Conservation (phyloP, 2,888 invertebrate genomes). For the Scaptomyza polygonia region DNA sequence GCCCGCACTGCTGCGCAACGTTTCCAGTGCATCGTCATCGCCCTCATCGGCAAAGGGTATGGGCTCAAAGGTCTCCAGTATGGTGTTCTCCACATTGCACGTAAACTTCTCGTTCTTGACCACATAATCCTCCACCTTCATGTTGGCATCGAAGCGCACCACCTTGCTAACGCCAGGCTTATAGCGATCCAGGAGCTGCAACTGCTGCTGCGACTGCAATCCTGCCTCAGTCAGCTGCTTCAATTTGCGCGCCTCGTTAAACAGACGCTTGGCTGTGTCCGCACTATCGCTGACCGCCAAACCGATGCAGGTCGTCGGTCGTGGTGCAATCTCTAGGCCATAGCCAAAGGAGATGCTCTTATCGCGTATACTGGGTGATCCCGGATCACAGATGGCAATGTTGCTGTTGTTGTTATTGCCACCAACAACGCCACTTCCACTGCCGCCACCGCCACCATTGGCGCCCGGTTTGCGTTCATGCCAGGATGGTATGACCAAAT, state of each 20-base stretch:
- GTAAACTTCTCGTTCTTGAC: conserved; percentile 82
- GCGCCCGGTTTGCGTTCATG: conserved; percentile 87
- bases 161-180: conserved; percentile 84
- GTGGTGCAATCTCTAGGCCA: conserved; percentile 88
- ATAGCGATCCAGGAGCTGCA: conserved; percentile 68
- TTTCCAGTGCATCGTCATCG: conserved; percentile 74
- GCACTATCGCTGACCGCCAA: conserved; percentile 80
- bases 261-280: conserved; percentile 59
- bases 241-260: conserved; percentile 68
- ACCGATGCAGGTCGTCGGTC: conserved; percentile 89
- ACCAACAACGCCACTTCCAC: conserved; percentile 2
- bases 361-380: conserved; percentile 88
- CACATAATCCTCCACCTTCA: conserved; percentile 83
- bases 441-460: conserved; percentile 39
- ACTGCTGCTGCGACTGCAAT: conserved; percentile 60
- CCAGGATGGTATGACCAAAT: conserved; percentile 87
- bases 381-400: conserved; percentile 75
- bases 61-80: conserved; percentile 84
- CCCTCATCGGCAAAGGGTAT: conserved; percentile 84
- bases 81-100: conserved; percentile 84
- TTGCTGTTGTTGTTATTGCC: background rate
- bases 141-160: conserved; percentile 84
- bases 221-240: conserved; percentile 65
- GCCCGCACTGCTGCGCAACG: conserved; percentile 58
- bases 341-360: conserved; percentile 92